Evolutionary conservation across 2,797 vertebrate species (phyloP).

Genomic region (Danio tinwini): DNA sequence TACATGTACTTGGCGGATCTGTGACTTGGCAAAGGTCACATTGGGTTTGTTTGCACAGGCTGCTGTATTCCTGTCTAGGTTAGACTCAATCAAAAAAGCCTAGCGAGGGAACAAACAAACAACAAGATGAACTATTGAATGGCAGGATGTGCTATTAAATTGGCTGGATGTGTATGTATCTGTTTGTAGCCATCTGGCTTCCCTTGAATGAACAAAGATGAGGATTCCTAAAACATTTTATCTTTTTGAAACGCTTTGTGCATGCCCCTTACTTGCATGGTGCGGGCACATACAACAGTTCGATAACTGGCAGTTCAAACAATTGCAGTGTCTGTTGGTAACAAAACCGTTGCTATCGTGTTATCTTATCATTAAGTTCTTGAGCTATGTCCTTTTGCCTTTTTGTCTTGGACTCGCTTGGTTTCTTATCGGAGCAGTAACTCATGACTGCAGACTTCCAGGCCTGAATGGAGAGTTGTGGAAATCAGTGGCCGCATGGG

Average conservation of each 20-base stretch:
- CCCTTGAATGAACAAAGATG: slow-evolving; percentile 32
- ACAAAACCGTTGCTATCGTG: slow-evolving; percentile 21
- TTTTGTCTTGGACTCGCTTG: slow-evolving; percentile 23
- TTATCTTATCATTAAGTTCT: slow-evolving; percentile 24
- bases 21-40: slow-evolving; percentile 49
- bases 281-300: neutral
- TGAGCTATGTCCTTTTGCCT: slow-evolving; percentile 28
- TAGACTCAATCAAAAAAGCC: slow-evolving; percentile 9
- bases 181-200: slow-evolving; percentile 48
- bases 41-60: slow-evolving; percentile 47
- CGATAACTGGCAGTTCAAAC: slow-evolving; percentile 65
- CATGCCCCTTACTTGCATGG: neutral
- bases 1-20: slow-evolving; percentile 27
- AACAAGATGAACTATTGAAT: slow-evolving; percentile 26
- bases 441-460: slow-evolving; percentile 14
- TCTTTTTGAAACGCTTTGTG: slow-evolving; percentile 25
- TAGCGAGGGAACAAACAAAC: neutral
- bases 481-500: neutral
- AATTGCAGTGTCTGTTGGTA: slow-evolving; percentile 48
- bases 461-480: slow-evolving; percentile 16
- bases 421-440: slow-evolving; percentile 24
- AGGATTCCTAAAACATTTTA: slow-evolving; percentile 19
- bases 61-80: slow-evolving; percentile 21
- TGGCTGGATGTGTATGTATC: slow-evolving; percentile 47
- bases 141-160: slow-evolving; percentile 29